Conservation (phyloP, 2,113 vertebrate genomes). For the Hippopotamus amphibius region DNA sequence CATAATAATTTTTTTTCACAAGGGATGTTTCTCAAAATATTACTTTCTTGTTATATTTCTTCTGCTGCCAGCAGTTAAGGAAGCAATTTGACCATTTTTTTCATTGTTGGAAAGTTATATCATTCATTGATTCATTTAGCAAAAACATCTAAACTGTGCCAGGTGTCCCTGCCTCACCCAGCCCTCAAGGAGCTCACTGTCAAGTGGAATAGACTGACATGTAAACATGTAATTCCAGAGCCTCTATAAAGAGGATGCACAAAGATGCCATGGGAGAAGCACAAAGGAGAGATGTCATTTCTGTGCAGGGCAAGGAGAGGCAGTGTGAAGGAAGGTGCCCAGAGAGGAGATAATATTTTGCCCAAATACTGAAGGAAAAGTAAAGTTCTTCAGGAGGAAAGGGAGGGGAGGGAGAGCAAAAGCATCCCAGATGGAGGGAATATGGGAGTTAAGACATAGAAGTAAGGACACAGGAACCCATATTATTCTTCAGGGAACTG, state of each 20-base stretch:
- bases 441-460: not conserved
- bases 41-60: not conserved
- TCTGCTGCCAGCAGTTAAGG: not conserved
- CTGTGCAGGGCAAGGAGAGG: not conserved
- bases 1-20: conserved; percentile 11
- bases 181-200: not conserved
- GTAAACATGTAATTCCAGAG: not conserved
- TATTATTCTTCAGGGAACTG: not conserved
- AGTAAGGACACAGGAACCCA: not conserved
- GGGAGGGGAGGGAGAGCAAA: not conserved
- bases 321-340: not conserved
- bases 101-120: not conserved
- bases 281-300: not conserved
- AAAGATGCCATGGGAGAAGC: not conserved
- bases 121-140: not conserved
- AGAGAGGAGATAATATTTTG: not conserved
- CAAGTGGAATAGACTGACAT: not conserved
- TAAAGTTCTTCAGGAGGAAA: not conserved
- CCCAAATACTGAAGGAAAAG: not conserved
- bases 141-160: not conserved
- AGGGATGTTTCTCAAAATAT: not conserved
- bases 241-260: not conserved
- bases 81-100: not conserved
- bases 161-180: not conserved
- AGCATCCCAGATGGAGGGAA: not conserved